phyloP scores from a whole-genome alignment of 2,113 vertebrate genomes.

The Dunckerocampus dactyliophorus region DNA sequence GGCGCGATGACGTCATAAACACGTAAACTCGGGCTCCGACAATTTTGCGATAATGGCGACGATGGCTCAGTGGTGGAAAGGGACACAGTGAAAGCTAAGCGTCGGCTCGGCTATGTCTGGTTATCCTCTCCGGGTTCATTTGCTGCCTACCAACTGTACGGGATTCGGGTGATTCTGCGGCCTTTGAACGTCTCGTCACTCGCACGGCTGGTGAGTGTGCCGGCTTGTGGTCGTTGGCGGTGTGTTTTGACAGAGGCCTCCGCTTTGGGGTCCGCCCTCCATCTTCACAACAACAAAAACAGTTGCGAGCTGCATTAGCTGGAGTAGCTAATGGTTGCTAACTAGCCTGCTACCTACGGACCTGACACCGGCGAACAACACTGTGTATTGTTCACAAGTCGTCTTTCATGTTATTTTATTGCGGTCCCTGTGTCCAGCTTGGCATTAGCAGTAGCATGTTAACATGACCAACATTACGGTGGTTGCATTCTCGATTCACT shows the following conservation, averaged over 20 bases:
- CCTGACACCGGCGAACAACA: too few relatives aligned
- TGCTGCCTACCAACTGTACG: conserved; percentile 40
- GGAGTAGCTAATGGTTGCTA: conserved; percentile 31
- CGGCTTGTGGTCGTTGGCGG: conserved; percentile 33
- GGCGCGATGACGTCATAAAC: conserved; percentile 53
- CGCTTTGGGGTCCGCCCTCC: conserved; percentile 74
- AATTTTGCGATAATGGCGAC: conserved; percentile 69
- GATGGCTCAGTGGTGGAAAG: conserved; percentile 51
- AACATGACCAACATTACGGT: conserved; percentile 13
- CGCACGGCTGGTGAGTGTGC: conserved; percentile 60
- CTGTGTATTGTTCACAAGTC: not conserved
- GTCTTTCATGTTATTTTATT: not conserved
- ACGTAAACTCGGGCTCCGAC: conserved; percentile 59
- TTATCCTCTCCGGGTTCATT: conserved; percentile 34
- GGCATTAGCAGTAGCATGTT: conserved; percentile 3
- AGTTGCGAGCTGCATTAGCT: conserved; percentile 50
- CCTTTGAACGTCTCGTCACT: conserved; percentile 14
- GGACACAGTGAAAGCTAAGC: conserved; percentile 63
- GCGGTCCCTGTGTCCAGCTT: not conserved
- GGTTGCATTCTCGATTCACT: not conserved
- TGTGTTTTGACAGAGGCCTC: conserved; percentile 77
- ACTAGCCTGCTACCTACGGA: not conserved
- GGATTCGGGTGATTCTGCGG: conserved; percentile 38
- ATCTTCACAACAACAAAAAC: conserved; percentile 78
- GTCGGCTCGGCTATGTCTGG: conserved; percentile 58